Evolutionary conservation across 1,140 invertebrate genomes (phyloP).

Genomic region (Aphis gossypii): DNA sequence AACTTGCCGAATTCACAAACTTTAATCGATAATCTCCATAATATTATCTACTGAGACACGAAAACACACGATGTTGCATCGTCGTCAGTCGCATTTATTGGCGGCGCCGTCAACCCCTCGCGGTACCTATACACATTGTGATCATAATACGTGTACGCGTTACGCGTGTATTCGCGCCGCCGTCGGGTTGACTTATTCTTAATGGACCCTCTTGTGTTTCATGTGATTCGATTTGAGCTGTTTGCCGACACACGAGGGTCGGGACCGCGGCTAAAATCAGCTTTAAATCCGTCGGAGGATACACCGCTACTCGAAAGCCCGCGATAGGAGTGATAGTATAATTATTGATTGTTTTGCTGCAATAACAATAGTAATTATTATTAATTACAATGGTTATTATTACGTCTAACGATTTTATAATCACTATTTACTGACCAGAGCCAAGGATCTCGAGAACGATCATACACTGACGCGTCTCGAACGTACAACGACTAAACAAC

Average conservation of each 20-base stretch:
- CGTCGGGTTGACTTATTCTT: constrained; percentile 37
- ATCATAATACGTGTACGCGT: neutral
- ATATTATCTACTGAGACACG: too few relatives aligned
- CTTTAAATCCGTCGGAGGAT: neutral
- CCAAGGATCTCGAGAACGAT: too few relatives aligned
- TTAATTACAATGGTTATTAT: too few relatives aligned
- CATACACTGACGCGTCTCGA: too few relatives aligned
- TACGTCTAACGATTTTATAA: too few relatives aligned
- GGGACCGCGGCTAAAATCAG: constrained; percentile 40
- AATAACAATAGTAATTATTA: too few relatives aligned
- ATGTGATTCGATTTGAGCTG: constrained; percentile 55
- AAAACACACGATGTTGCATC: neutral
- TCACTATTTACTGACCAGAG: too few relatives aligned
- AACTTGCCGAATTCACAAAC: too few relatives aligned
- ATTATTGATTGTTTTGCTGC: too few relatives aligned
- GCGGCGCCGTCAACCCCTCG: too few relatives aligned
- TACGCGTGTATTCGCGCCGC: neutral
- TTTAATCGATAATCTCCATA: too few relatives aligned
- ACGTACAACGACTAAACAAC: neutral
- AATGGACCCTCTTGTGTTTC: constrained; percentile 58
- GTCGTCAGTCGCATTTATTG: neutral
- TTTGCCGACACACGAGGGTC: constrained; percentile 19
- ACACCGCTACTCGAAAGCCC: neutral
- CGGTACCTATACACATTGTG: neutral
- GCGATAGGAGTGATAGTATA: neutral